These are phyloP conservation scores for Dasypogon diadema DNA, from an alignment of 2,888 invertebrate species.

Conservation along the genomic window DNA sequence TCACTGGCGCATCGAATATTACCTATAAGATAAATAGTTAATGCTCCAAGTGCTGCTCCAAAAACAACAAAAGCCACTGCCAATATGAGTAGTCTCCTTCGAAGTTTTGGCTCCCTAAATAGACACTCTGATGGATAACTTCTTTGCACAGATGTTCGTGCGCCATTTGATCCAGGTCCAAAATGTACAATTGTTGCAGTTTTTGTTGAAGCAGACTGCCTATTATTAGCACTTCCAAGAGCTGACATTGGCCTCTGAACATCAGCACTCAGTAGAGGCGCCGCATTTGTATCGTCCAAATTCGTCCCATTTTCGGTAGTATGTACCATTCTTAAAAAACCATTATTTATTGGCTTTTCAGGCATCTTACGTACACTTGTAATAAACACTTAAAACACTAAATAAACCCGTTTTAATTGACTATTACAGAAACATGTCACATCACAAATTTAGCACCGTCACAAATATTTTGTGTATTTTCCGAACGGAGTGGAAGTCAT, in stretches of 20 bases:
- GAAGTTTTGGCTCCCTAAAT: slow-evolving; percentile 80
- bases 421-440: slow-evolving; percentile 2
- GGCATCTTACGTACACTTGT: slow-evolving; percentile 59
- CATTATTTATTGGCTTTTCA: slow-evolving; percentile 65
- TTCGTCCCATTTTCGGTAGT: slow-evolving; percentile 57
- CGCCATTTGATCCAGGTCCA: slow-evolving; percentile 58
- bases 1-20: slow-evolving; percentile 27
- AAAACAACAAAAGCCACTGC: slow-evolving; percentile 67
- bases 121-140: slow-evolving; percentile 56
- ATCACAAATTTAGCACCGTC: background rate
- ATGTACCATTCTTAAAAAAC: slow-evolving; percentile 64
- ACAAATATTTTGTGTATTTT: background rate
- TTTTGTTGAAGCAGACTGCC: slow-evolving; percentile 60
- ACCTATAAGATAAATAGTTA: slow-evolving; percentile 66
- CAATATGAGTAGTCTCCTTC: slow-evolving; percentile 69
- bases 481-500: background rate
- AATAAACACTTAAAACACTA: slow-evolving; percentile 20
- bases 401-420: slow-evolving; percentile 8
- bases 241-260: background rate
- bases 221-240: slow-evolving; percentile 52
- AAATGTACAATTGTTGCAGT: slow-evolving; percentile 66
- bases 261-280: slow-evolving; percentile 57
- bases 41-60: slow-evolving; percentile 67
- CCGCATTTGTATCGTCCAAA: slow-evolving; percentile 53
- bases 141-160: slow-evolving; percentile 59